These are phyloP conservation scores for Sinodicranocentrus sp. DNA, from an alignment of 2,888 invertebrate species.

Conservation along the genomic window DNA sequence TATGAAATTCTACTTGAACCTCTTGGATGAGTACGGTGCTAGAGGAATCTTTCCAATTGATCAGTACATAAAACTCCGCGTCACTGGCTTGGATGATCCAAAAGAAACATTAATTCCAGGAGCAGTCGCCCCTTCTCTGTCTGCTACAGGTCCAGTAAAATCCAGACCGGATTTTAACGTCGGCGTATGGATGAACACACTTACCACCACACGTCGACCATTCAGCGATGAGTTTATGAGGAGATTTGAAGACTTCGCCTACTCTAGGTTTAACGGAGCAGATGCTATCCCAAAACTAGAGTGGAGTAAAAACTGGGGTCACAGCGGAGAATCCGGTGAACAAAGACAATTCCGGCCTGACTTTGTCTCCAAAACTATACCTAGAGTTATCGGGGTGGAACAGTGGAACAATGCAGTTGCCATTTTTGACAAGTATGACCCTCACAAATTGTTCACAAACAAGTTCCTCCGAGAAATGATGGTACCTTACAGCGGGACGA, in stretches of 20 bases:
- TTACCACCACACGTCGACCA: slow-evolving; percentile 20
- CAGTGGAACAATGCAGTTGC: slow-evolving; percentile 45
- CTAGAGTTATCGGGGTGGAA: slow-evolving; percentile 31
- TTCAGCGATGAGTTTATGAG: slow-evolving; percentile 37
- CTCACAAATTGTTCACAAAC: slow-evolving; percentile 36
- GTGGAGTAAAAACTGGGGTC: slow-evolving; percentile 54
- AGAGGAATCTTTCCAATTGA: slow-evolving; percentile 37
- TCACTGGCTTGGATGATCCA: slow-evolving; percentile 46
- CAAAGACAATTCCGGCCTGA: too few species aligned
- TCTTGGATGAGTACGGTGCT: slow-evolving; percentile 17
- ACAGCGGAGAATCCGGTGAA: not conserved
- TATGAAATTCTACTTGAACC: slow-evolving; percentile 11
- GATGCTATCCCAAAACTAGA: slow-evolving; percentile 39
- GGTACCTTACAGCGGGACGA: slow-evolving; percentile 22
- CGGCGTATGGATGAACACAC: slow-evolving; percentile 56
- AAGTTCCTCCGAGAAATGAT: slow-evolving; percentile 23
- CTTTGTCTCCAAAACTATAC: slow-evolving; percentile 21
- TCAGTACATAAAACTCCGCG: slow-evolving; percentile 33
- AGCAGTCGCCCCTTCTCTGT: slow-evolving; percentile 30
- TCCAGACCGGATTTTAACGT: slow-evolving; percentile 42
- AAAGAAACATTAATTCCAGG: slow-evolving; percentile 13
- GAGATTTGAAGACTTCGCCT: slow-evolving; percentile 42
- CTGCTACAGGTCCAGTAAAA: slow-evolving; percentile 29
- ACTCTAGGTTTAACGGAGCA: slow-evolving; percentile 40
- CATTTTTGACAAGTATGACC: slow-evolving; percentile 51